These are phyloP conservation scores for Habropoda laboriosa DNA, from an alignment of 1,140 invertebrate species.

Conservation along the genomic window DNA sequence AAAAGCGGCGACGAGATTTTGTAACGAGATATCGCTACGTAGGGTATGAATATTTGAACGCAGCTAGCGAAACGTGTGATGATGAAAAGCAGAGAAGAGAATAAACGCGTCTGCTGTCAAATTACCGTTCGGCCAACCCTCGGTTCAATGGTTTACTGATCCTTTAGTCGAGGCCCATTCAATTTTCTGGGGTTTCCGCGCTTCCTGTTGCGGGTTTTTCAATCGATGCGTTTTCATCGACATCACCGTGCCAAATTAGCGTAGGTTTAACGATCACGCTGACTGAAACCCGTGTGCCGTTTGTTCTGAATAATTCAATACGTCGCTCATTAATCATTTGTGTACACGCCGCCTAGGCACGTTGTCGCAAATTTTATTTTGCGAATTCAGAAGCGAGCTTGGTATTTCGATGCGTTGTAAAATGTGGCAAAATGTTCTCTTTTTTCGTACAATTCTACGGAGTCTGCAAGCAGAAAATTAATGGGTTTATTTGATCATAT, in stretches of 20 bases:
- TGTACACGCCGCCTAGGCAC: no score
- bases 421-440: no score
- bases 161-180: conserved; percentile 2
- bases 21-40: not conserved
- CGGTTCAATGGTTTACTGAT: not conserved
- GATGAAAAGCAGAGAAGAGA: not conserved
- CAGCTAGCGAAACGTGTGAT: not conserved
- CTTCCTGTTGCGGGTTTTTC: conserved; percentile 12
- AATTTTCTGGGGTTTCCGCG: not conserved
- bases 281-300: not conserved
- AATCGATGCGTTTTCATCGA: not conserved
- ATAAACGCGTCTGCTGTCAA: not conserved
- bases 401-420: no score
- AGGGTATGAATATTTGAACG: not conserved
- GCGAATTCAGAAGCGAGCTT: no score
- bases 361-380: not conserved
- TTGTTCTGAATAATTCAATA: not conserved
- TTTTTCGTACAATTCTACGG: no score
- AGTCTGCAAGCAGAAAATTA: no score
- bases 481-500: no score
- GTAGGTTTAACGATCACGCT: not conserved
- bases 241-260: not conserved
- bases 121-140: not conserved
- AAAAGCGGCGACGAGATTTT: not conserved
- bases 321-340: not conserved